Evolutionary conservation across 2,888 invertebrate genomes (phyloP).

Genomic region (Fragum whitleyi): DNA sequence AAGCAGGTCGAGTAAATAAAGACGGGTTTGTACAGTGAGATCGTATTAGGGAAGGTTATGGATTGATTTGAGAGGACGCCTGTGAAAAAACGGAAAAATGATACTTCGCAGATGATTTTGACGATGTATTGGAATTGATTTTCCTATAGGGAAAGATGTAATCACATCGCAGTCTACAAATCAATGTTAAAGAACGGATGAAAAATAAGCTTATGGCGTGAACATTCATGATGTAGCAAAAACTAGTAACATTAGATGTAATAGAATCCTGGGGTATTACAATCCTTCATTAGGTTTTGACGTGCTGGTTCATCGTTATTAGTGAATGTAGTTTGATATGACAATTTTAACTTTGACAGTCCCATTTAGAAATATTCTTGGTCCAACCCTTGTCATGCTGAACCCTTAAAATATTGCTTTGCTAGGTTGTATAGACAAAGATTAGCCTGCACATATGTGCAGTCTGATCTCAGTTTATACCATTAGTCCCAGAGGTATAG

Average conservation of each 20-base stretch:
- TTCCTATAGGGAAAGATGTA: constrained; percentile 26
- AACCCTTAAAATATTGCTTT: too few species aligned
- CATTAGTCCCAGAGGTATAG: too few species aligned
- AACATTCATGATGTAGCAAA: constrained; percentile 19
- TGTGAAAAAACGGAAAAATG: constrained; percentile 27
- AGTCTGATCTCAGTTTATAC: too few species aligned
- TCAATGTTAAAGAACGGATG: constrained; percentile 33
- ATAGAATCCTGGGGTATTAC: not conserved
- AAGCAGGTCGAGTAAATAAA: constrained; percentile 20
- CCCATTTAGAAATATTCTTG: too few species aligned
- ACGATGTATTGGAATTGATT: constrained; percentile 36
- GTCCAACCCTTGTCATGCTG: too few species aligned
- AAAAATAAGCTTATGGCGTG: constrained; percentile 4
- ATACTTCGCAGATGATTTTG: constrained; percentile 35
- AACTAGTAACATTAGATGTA: not conserved
- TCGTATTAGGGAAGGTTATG: constrained; percentile 8
- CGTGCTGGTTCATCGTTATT: not conserved
- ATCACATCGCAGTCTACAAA: constrained; percentile 22
- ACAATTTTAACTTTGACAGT: too few species aligned
- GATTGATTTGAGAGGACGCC: constrained; percentile 4
- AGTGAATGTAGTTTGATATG: too few species aligned
- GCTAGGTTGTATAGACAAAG: too few species aligned
- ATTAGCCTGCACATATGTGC: too few species aligned
- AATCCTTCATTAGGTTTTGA: not conserved
- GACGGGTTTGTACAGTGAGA: constrained; percentile 14